phyloP scores from a whole-genome alignment of 92 coral and sea anemone species.

The Heliopora coerulea region DNA sequence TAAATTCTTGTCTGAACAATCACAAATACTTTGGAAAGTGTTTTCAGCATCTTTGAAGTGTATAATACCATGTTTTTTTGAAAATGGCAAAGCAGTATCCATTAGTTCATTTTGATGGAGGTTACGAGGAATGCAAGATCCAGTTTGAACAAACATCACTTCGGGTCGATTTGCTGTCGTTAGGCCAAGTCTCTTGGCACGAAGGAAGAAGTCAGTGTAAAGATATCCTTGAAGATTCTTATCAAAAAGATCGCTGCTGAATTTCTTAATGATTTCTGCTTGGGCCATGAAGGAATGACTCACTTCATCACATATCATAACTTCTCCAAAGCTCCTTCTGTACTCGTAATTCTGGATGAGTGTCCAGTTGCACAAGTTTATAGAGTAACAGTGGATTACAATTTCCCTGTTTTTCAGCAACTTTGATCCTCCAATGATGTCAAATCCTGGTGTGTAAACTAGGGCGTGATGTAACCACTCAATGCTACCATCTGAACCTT shows the following conservation, averaged over 20 bases:
- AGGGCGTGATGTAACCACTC: slow-evolving; percentile 67
- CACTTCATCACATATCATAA: slow-evolving; percentile 68
- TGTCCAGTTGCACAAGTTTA: slow-evolving; percentile 68
- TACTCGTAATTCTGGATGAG: slow-evolving; percentile 59
- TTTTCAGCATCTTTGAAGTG: slow-evolving; percentile 44
- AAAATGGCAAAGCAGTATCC: slow-evolving; percentile 51
- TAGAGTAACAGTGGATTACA: slow-evolving; percentile 58
- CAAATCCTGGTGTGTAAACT: slow-evolving; percentile 56
- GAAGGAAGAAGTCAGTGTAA: slow-evolving; percentile 59
- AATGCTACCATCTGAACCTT: slow-evolving; percentile 48
- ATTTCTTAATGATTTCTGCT: slow-evolving; percentile 31
- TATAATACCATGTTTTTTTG: slow-evolving; percentile 58
- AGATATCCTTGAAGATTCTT: slow-evolving; percentile 35
- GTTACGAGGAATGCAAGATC: not conserved
- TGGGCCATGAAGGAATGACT: slow-evolving; percentile 64
- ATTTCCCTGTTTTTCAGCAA: slow-evolving; percentile 44
- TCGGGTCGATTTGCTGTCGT: slow-evolving; percentile 61
- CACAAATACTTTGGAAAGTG: slow-evolving; percentile 49
- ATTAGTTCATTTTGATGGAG: not conserved
- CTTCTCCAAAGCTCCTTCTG: slow-evolving; percentile 54
- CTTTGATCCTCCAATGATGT: slow-evolving; percentile 64
- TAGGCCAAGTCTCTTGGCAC: slow-evolving; percentile 51
- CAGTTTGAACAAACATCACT: slow-evolving; percentile 35
- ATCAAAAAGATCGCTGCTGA: slow-evolving; percentile 44
- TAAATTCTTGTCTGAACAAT: slow-evolving; percentile 46